Evolutionary conservation across 2,113 vertebrate species (phyloP).

Genomic region (Phylloscopus whistleri): DNA sequence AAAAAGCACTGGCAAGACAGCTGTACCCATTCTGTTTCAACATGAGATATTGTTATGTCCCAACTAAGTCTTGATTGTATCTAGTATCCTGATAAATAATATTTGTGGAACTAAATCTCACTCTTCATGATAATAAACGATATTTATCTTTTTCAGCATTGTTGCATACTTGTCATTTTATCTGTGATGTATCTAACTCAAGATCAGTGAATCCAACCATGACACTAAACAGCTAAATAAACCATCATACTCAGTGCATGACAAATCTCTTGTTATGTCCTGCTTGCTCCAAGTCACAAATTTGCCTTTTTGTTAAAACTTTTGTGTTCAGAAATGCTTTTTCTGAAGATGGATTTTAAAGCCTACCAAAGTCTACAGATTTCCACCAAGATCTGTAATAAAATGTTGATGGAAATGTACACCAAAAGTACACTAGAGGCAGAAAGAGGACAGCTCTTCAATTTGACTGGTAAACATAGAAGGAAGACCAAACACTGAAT

Average conservation of each 20-base stretch:
- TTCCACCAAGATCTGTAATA: background rate
- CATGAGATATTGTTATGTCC: background rate
- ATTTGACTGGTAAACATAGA: background rate
- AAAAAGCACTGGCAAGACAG: background rate
- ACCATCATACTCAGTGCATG: background rate
- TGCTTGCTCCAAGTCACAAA: background rate
- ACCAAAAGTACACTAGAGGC: background rate
- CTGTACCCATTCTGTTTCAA: background rate
- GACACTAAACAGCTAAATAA: constrained; percentile 14
- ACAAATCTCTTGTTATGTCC: background rate
- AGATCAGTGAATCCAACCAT: background rate
- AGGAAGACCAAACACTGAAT: background rate
- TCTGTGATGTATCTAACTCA: background rate
- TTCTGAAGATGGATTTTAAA: background rate
- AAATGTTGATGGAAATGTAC: background rate
- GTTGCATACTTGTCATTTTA: background rate
- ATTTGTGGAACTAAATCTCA: background rate
- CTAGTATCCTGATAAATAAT: background rate
- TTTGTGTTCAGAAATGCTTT: background rate
- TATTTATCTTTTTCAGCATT: background rate
- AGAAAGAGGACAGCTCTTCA: background rate
- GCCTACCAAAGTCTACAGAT: background rate
- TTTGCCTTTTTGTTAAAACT: background rate
- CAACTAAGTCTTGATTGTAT: background rate
- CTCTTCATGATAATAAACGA: background rate